phyloP scores from a whole-genome alignment of 2,888 invertebrate species.

The Amiota communis region DNA sequence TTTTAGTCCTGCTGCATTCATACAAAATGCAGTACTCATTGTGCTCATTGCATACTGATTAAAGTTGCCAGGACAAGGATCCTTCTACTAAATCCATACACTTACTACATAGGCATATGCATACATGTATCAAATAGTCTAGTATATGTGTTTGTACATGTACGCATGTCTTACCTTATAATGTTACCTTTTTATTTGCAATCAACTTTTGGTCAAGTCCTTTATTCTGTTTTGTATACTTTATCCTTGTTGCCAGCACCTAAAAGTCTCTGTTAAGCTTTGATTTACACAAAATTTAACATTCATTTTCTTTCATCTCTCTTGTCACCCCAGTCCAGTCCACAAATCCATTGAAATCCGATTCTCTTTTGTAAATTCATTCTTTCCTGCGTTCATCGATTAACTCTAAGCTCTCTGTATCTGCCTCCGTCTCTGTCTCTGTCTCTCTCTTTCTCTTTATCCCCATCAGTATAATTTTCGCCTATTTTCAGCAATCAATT shows the following conservation, averaged over 20 bases:
- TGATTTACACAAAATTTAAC: slow-evolving; percentile 27
- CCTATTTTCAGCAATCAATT: slow-evolving; percentile 15
- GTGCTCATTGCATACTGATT: slow-evolving; percentile 28
- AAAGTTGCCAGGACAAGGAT: slow-evolving; percentile 13
- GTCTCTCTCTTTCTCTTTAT: background rate
- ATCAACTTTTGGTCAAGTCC: slow-evolving; percentile 20
- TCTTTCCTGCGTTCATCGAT: background rate
- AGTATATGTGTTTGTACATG: background rate
- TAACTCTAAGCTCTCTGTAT: background rate
- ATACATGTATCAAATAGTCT: background rate
- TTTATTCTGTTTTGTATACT: background rate
- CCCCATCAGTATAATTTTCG: background rate
- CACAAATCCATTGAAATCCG: too few relatives aligned
- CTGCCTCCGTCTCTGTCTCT: background rate
- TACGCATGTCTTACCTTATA: background rate
- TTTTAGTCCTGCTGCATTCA: background rate
- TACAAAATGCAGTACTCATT: slow-evolving; percentile 17
- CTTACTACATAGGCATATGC: background rate
- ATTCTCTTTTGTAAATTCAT: background rate
- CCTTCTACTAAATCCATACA: background rate
- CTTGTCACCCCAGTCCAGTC: background rate
- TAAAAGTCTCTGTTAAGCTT: slow-evolving; percentile 20
- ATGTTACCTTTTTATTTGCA: slow-evolving; percentile 28
- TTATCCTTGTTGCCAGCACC: background rate
- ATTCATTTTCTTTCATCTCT: background rate